Percentiles rank a stretch among this genome's conserved stretches.
Conservation (phyloP, 2,113 vertebrate genomes). For the Daubentonia madagascariensis region DNA sequence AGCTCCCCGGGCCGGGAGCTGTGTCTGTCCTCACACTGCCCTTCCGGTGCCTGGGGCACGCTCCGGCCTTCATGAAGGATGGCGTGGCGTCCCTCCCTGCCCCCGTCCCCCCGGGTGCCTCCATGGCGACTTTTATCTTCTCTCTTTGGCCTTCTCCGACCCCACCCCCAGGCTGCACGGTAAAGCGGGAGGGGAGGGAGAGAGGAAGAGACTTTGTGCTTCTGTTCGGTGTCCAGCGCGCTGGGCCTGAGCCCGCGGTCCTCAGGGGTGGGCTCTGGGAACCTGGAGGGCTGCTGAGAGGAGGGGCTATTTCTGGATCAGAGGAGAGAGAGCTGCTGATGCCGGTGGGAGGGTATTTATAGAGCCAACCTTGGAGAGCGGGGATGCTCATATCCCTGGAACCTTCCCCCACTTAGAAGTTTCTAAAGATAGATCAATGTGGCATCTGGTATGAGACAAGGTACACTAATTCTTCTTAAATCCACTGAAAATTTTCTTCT, state of each 20-base stretch:
- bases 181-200: background rate
- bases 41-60: background rate
- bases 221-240: fast-evolving
- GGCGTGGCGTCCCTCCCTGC: no score
- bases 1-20: fast-evolving
- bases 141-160: background rate
- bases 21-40: background rate
- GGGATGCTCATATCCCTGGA: conserved; percentile 4
- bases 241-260: background rate
- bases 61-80: background rate
- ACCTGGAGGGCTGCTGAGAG: background rate
- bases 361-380: conserved; percentile 51
- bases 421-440: conserved; percentile 66
- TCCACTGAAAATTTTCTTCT: background rate
- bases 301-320: background rate
- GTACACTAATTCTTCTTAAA: conserved; percentile 39
- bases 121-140: background rate
- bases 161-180: background rate
- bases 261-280: background rate
- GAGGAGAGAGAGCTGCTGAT: background rate
- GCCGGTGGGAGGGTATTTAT: conserved; percentile 48
- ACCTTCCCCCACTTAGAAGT: background rate
- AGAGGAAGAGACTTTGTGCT: background rate
- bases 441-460: conserved; percentile 38
- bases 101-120: background rate